Conservation (phyloP, 64 coral and sea anemone species). For the Dendronephthya gigantea region DNA sequence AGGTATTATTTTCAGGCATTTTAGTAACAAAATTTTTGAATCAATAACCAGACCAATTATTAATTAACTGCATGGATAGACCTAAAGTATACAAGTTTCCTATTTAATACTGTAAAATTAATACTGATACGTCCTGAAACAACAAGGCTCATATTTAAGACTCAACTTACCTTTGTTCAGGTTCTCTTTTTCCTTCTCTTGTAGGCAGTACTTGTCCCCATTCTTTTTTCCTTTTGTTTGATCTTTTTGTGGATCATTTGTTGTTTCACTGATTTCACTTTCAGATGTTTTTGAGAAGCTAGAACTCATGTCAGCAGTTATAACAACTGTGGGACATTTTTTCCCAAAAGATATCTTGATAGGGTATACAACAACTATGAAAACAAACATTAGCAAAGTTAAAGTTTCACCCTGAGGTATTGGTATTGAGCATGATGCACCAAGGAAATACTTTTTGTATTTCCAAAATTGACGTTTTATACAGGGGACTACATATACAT, state of each 20-base stretch:
- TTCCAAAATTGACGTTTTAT: no score
- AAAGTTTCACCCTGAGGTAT: no score
- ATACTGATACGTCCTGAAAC: not conserved
- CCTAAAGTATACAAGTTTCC: conserved; percentile 21
- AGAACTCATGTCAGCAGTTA: conserved; percentile 48
- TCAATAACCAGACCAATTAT: conserved; percentile 11
- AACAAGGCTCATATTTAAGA: not conserved
- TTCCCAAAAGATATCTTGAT: conserved; percentile 48
- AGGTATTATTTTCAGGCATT: conserved; percentile 10
- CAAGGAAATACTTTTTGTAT: no score
- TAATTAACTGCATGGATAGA: conserved; percentile 16
- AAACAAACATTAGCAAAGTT: no score
- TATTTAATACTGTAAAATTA: not conserved
- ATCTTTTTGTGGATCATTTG: conserved; percentile 34
- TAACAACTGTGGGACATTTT: conserved; percentile 37
- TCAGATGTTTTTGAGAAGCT: conserved; percentile 16
- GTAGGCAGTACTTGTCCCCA: conserved; percentile 23
- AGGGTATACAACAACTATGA: no score
- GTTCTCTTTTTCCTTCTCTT: conserved; percentile 35
- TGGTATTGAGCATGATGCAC: no score
- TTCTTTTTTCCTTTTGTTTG: conserved; percentile 41
- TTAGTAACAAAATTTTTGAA: conserved; percentile 37
- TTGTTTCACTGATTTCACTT: no score
- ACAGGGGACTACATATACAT: no score
- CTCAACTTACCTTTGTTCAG: conserved; percentile 46